Percentiles rank a stretch among this genome's conserved stretches.
phyloP scores from a whole-genome alignment of 2,113 vertebrate species.

The Tamias sibiricus region DNA sequence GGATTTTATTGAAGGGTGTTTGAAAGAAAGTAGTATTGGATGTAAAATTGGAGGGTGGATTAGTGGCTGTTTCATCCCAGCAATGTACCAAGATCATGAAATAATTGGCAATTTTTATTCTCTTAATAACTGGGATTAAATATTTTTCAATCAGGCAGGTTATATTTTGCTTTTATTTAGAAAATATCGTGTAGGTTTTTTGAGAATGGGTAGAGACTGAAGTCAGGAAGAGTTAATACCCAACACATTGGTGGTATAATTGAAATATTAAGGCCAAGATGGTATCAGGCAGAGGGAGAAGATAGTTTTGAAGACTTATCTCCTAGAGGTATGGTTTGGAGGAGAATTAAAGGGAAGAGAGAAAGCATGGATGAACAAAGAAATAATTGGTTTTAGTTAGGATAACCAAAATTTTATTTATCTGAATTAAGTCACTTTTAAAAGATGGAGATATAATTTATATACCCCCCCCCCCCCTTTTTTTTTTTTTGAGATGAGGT shows the following conservation, averaged over 20 bases:
- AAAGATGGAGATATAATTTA: neutral
- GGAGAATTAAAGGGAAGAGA: neutral
- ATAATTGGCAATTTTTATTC: neutral
- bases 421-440: neutral
- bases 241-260: neutral
- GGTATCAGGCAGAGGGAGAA: neutral
- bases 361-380: neutral
- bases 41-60: neutral
- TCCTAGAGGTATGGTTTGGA: neutral
- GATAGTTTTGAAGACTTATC: neutral
- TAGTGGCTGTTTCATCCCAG: neutral
- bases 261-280: neutral
- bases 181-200: neutral
- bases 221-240: neutral
- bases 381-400: neutral
- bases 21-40: neutral
- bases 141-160: neutral
- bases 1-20: conserved; percentile 9
- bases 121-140: neutral
- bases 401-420: neutral
- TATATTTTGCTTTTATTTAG: conserved; percentile 41
- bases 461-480: no score
- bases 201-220: neutral
- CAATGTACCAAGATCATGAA: neutral
- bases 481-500: no score